Conservation (phyloP, 2,113 vertebrate genomes). For the Vidua chalybeata region DNA sequence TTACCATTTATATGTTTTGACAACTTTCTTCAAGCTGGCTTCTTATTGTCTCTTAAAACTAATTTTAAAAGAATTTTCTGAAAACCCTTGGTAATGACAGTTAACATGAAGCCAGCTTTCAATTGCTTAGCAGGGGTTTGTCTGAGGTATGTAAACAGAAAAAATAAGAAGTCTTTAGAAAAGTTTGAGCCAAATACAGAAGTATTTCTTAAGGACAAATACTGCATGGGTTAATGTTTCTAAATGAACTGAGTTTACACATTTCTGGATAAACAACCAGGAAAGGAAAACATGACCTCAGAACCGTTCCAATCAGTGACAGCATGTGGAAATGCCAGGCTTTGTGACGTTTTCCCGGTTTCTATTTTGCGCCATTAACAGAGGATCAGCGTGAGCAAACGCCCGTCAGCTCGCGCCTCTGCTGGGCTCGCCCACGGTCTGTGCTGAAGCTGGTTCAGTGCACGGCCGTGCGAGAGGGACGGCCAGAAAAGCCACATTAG, state of each 20-base stretch:
- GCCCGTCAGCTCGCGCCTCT: fast-evolving
- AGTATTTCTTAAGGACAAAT: not conserved
- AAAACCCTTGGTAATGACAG: not conserved
- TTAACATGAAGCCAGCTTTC: not conserved
- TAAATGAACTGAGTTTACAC: not conserved
- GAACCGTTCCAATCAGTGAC: not conserved
- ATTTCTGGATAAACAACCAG: not conserved
- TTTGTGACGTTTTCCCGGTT: not conserved
- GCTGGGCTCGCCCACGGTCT: not conserved
- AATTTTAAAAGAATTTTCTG: not conserved
- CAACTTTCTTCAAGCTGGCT: not conserved
- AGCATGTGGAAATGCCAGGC: not conserved
- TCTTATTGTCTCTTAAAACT: not conserved
- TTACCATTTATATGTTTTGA: not conserved
- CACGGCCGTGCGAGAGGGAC: fast-evolving
- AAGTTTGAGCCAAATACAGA: not conserved
- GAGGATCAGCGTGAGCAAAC: not conserved
- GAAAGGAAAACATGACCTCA: not conserved
- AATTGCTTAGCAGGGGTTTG: not conserved
- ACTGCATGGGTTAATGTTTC: not conserved
- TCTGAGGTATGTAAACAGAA: not conserved
- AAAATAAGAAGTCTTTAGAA: not conserved
- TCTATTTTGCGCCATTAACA: not conserved
- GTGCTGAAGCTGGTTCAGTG: not conserved
- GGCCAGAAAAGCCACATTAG: not conserved